Evolutionary conservation across 2,113 vertebrate species (phyloP).

Genomic region (Promerops cafer): DNA sequence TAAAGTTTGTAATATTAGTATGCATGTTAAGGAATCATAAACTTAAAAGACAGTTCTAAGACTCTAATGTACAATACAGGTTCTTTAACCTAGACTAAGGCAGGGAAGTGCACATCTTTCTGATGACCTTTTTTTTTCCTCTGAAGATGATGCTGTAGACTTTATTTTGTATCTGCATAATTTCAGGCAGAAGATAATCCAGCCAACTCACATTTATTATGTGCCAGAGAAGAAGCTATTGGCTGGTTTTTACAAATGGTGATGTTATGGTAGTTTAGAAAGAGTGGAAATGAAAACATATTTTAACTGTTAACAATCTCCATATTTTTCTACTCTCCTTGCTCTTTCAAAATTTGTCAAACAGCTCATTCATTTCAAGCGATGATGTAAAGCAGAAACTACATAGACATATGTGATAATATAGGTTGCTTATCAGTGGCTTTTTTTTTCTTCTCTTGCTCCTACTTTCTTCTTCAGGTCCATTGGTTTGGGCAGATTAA

Average conservation of each 20-base stretch:
- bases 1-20: background rate
- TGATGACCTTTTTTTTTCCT: background rate
- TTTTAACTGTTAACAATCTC: background rate
- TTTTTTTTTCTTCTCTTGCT: background rate
- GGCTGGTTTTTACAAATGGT: background rate
- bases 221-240: background rate
- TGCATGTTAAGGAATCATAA: background rate
- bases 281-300: background rate
- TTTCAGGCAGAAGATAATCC: background rate
- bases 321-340: background rate
- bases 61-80: background rate
- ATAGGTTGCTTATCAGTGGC: background rate
- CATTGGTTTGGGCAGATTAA: background rate
- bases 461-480: background rate
- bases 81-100: background rate
- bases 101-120: background rate
- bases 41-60: background rate
- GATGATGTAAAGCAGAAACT: background rate
- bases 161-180: background rate
- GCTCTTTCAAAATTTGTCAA: background rate
- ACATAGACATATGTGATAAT: fast-evolving
- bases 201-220: background rate
- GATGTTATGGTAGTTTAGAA: background rate
- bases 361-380: background rate
- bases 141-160: background rate